These are phyloP conservation scores for Saccopteryx bilineata DNA, from an alignment of 2,113 vertebrate genomes.

Conservation along the genomic window DNA sequence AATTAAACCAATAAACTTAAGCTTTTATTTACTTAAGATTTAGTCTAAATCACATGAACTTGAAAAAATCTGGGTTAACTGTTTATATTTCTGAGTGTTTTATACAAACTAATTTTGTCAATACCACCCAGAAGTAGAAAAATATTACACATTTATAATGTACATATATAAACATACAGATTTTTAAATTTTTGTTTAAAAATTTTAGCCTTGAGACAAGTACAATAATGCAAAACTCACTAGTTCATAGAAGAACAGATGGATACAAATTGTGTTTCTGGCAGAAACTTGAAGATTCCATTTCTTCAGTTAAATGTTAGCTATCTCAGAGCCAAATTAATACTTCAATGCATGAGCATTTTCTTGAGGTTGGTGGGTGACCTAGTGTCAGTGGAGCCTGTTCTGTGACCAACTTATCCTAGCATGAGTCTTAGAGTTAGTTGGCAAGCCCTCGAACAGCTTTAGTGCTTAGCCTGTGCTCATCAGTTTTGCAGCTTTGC, in stretches of 20 bases:
- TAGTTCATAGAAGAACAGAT: neutral
- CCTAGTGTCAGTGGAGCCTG: too few species aligned
- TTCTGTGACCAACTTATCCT: neutral
- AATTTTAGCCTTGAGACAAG: neutral
- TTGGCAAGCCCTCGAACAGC: neutral
- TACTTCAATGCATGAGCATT: too few species aligned
- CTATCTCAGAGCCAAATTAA: neutral
- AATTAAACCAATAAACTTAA: neutral
- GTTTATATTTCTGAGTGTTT: neutral
- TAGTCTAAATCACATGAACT: neutral
- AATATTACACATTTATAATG: neutral
- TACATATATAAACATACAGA: neutral
- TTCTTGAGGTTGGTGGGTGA: neutral
- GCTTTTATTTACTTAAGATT: neutral
- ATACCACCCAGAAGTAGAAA: neutral
- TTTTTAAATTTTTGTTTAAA: neutral
- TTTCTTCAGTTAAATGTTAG: neutral
- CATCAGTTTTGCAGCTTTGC: neutral
- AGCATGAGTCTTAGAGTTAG: neutral
- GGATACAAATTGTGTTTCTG: neutral
- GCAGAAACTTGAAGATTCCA: neutral
- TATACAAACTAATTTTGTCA: slow-evolving; percentile 1
- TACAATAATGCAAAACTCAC: neutral
- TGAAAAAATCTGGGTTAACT: neutral
- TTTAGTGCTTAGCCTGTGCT: neutral